Evolutionary conservation across 1,140 invertebrate genomes (phyloP), one percentile per base, ranked within the genome.

Genomic region (Bombus cullumanus): DNA sequence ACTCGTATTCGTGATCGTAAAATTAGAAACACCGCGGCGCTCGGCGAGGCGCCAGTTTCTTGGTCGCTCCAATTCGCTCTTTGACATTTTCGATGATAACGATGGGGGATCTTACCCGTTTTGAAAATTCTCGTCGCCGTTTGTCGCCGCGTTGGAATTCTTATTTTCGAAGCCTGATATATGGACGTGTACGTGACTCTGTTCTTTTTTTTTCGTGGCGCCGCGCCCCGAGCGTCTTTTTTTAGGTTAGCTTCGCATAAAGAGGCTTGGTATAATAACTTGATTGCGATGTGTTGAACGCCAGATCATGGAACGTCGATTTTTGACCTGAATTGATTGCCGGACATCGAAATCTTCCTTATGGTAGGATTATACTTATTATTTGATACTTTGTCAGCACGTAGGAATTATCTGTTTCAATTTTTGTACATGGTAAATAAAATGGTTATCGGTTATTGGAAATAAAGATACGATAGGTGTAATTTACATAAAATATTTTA

Each of bases 11-110:
- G 68, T 79, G 57, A 22, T 79, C 43, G 82, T 87, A 87, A 87
- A 87, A 85, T 87, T 87, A 87, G 86, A 87, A 87, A 87, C 59
- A 73, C 62, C 75, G 85, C 72, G 69, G 76, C 75, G 86, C 69
- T 76, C 85, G 84, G 79, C 84, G 71, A 85, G 84, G 74, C 81
- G 85, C 85, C 85, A 86, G 81, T 81, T 83, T 77, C 85, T 76
- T 74, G 64, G 39, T 12, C 81, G 81, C 85, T 86, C 81, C 75
- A 79, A 85, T 87, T 87, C 86, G 71, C 59, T 72, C 82, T 86
- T 86, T 86, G 74, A 86, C 74, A 86, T 86, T 83, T 83, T 39
- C 85, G 73, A 86, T 86, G 68, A 83, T 83, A 86, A 86, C 71
- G n/a, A 68, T n/a, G 47, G 66, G 5, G 4, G 8, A 47, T 28